Evolutionary conservation across 2,797 vertebrate species (phyloP), one percentile per base, ranked within the genome.

Genomic region (Trachurus trachurus): DNA sequence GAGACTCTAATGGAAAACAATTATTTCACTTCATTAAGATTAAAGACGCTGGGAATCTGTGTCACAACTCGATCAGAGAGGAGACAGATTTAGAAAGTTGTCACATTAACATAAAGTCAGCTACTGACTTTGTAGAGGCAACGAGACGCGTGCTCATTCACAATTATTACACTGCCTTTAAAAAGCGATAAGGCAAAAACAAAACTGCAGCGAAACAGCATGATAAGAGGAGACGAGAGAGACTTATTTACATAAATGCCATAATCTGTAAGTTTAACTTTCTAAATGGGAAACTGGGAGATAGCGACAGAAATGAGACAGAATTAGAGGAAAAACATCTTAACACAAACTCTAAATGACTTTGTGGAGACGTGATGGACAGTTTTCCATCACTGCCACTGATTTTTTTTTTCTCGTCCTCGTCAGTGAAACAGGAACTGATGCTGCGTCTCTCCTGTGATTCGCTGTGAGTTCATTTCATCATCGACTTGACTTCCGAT

Each of bases 11-110:
- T 89, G 89, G 88, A 90, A 93, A 91, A 92, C 91, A 89, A 92
- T 93, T 89, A 93, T 92, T 92, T 92, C 89, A 91, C 91, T 93
- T 92, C 91, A 93, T 92, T 92, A 90, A 87, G 91, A 93, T 93
- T 93, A 92, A 91, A 92, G 81, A 89, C 56, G 88, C 56, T 60
- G 50, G 64, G 78, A 88, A 90, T 91, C 84, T 83, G 89, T 90
- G 92, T 87, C 93, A 88, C 74, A 84, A 81, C 87, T 88, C 79
- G 63, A 83, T 88, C 90, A 83, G 80, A 84, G 83, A 86, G 84
- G 68, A 84, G 80, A 81, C 81, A 70, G 85, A 88, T 89, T 91
- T 88, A 77, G 90, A 89, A 87, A 92, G 88, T 90, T 90, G 87
- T 89, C 85, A 88, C 87, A 88, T 92, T 82, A 90, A 78, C 85